phyloP scores from a whole-genome alignment of 2,797 vertebrate genomes.

The Gadopsis marmoratus region DNA sequence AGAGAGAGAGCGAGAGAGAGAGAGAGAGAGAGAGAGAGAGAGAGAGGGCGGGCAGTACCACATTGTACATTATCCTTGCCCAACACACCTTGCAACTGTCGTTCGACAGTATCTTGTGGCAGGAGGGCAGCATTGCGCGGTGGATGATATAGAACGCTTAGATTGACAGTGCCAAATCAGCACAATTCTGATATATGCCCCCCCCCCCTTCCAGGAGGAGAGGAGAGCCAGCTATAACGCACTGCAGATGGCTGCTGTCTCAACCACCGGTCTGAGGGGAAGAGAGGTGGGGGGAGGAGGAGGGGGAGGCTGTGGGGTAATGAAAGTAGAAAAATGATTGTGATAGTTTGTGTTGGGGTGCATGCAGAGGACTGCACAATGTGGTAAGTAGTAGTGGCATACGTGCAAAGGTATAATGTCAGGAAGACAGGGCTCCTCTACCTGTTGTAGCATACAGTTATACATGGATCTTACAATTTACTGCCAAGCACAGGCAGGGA shows the following conservation, averaged over 20 bases:
- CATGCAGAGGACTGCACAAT: slow-evolving; percentile 35
- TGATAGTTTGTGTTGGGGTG: slow-evolving; percentile 30
- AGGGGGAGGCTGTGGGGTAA: slow-evolving; percentile 47
- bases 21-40: neutral
- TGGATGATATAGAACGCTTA: slow-evolving; percentile 72
- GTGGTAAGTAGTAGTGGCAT: neutral
- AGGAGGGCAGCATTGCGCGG: slow-evolving; percentile 47
- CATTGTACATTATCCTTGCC: slow-evolving; percentile 39
- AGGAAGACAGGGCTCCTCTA: slow-evolving; percentile 10
- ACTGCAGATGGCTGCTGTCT: slow-evolving; percentile 88
- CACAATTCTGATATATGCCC: slow-evolving; percentile 82
- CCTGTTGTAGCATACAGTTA: slow-evolving; percentile 27
- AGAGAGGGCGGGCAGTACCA: slow-evolving; percentile 2
- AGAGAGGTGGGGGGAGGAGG: slow-evolving; percentile 14
- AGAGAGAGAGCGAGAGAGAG: slow-evolving; percentile 1
- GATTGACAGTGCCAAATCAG: slow-evolving; percentile 80
- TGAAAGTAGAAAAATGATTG: slow-evolving; percentile 54
- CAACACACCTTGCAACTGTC: slow-evolving; percentile 60
- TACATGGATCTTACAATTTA: slow-evolving; percentile 12
- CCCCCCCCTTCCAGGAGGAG: slow-evolving; percentile 63
- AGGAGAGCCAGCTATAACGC: slow-evolving; percentile 79
- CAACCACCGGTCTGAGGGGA: slow-evolving; percentile 73
- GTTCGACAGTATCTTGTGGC: slow-evolving; percentile 58
- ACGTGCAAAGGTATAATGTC: slow-evolving; percentile 21
- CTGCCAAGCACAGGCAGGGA: slow-evolving; percentile 4